A percentile compares a stretch with the other conserved stretches of the same genome.
Conservation (phyloP, 2,888 invertebrate species). For the Lucinisca nassula region DNA sequence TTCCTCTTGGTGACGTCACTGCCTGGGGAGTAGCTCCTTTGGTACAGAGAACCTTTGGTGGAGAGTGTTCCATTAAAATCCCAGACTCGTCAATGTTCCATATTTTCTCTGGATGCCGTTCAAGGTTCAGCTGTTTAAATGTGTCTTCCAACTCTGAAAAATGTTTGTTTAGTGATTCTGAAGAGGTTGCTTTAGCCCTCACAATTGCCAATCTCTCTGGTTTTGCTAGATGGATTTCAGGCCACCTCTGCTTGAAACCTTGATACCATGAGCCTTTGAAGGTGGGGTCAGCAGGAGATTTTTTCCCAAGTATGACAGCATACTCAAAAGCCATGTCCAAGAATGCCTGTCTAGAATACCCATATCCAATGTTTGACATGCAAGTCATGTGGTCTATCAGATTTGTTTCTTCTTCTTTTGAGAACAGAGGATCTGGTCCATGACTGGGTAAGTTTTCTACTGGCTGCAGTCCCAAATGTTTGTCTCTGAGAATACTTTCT, state of each 20-base stretch:
- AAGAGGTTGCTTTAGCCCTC: slow-evolving; percentile 39
- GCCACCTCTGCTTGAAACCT: slow-evolving; percentile 33
- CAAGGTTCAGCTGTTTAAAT: background rate
- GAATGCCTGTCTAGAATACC: slow-evolving; percentile 43
- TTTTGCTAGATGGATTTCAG: slow-evolving; percentile 18
- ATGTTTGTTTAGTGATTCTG: slow-evolving; percentile 19
- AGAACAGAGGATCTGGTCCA: background rate
- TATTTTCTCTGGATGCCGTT: slow-evolving; percentile 39
- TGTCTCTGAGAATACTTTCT: slow-evolving; percentile 57
- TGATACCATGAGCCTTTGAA: slow-evolving; percentile 41
- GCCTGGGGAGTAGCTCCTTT: slow-evolving; percentile 31
- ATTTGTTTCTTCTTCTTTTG: slow-evolving; percentile 17
- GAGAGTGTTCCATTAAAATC: slow-evolving; percentile 35
- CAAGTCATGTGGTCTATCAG: slow-evolving; percentile 29
- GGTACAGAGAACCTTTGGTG: slow-evolving; percentile 19
- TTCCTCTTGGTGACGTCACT: slow-evolving; percentile 40
- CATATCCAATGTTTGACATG: slow-evolving; percentile 42
- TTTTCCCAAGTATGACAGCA: slow-evolving; percentile 38
- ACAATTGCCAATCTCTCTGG: slow-evolving; percentile 43
- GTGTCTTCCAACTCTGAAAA: slow-evolving; percentile 26
- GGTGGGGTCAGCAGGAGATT: background rate
- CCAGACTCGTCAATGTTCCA: slow-evolving; percentile 53
- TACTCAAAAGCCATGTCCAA: slow-evolving; percentile 39
- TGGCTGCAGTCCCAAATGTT: slow-evolving; percentile 51
- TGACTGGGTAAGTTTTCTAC: background rate